These are phyloP conservation scores for Coremacera marginata DNA, from an alignment of 2,888 invertebrate genomes.

Conservation along the genomic window DNA sequence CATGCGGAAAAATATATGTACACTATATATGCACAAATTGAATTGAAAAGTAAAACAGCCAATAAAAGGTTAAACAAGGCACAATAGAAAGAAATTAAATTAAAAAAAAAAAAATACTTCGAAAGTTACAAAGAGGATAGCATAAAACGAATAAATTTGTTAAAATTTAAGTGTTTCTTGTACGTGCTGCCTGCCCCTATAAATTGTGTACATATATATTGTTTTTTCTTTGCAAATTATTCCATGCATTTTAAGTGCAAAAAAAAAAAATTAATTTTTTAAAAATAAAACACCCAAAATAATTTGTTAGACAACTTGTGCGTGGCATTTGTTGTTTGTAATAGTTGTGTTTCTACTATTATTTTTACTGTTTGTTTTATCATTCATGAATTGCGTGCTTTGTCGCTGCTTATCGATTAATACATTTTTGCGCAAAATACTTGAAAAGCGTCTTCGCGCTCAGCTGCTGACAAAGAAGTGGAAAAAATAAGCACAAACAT, in stretches of 20 bases:
- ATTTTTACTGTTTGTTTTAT: constrained; percentile 34
- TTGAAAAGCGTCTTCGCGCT: constrained; percentile 40
- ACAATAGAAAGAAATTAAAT: not conserved
- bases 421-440: constrained; percentile 40
- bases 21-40: not conserved
- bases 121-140: not conserved
- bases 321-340: not conserved
- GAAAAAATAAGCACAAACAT: constrained; percentile 12
- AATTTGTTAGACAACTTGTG: too few relatives aligned
- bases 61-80: not conserved
- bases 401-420: constrained; percentile 44
- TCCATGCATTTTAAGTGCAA: not conserved
- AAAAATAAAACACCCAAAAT: not conserved
- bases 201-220: not conserved
- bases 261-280: not conserved
- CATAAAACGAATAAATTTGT: not conserved
- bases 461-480: constrained; percentile 35
- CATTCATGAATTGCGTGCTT: constrained; percentile 54
- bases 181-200: not conserved
- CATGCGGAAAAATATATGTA: not conserved
- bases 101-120: not conserved
- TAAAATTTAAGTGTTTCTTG: not conserved
- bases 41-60: not conserved
- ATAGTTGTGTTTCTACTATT: constrained; percentile 3
- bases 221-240: not conserved